Evolutionary conservation across 2,888 invertebrate species (phyloP).

Genomic region (Cynaeus angustus): DNA sequence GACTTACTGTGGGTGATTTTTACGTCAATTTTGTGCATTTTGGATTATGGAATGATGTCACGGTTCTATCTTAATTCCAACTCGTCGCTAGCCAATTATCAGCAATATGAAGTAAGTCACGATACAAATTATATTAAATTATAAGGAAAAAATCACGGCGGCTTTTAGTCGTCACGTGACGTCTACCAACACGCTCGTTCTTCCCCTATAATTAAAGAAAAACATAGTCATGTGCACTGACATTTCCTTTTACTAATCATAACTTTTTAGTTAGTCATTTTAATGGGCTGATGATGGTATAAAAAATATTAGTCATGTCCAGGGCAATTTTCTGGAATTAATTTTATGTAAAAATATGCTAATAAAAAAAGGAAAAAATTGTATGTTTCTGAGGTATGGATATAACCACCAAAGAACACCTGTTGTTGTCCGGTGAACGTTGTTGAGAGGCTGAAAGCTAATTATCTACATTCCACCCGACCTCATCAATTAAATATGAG

Average conservation of each 20-base stretch:
- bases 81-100: constrained; percentile 69
- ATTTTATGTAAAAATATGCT: constrained; percentile 51
- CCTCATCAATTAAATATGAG: constrained; percentile 57
- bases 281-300: constrained; percentile 12
- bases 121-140: background rate
- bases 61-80: constrained; percentile 70
- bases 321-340: constrained; percentile 36
- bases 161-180: constrained; percentile 13
- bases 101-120: constrained; percentile 70
- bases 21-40: constrained; percentile 53
- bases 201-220: constrained; percentile 18
- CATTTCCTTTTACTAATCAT: constrained; percentile 19
- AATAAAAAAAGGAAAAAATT: constrained; percentile 41
- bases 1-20: constrained; percentile 54
- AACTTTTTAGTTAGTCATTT: constrained; percentile 15
- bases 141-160: background rate
- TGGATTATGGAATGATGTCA: constrained; percentile 70
- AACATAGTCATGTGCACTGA: constrained; percentile 14
- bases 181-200: background rate
- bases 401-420: constrained; percentile 52
- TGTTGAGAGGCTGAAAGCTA: constrained; percentile 52
- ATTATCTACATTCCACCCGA: constrained; percentile 58
- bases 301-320: constrained; percentile 33
- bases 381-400: constrained; percentile 35
- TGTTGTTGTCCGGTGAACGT: constrained; percentile 52